Percentiles rank a stretch among this genome's conserved stretches.
These are phyloP conservation scores for Lipophrys pholis DNA, from an alignment of 2,113 vertebrate species.

Conservation along the genomic window DNA sequence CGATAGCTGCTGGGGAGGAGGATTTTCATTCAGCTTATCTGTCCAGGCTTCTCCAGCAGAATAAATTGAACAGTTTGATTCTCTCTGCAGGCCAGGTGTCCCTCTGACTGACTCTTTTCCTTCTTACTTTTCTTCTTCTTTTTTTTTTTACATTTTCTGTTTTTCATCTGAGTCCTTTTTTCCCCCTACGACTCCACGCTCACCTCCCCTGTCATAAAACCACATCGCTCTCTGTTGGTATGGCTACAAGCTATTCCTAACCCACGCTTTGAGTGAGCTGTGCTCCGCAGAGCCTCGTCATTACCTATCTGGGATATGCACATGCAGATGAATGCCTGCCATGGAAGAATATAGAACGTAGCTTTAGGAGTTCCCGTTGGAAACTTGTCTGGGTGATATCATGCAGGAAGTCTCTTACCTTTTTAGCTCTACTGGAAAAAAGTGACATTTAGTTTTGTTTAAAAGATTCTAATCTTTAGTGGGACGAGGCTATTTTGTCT, in stretches of 20 bases:
- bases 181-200: conserved; percentile 1
- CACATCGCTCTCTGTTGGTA: conserved; percentile 38
- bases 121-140: conserved; percentile 27
- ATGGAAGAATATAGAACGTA: neutral
- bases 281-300: conserved; percentile 44
- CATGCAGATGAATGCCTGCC: conserved; percentile 16
- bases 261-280: conserved; percentile 5
- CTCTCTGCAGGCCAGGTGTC: conserved; percentile 27
- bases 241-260: conserved; percentile 51
- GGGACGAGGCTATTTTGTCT: too few species aligned
- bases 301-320: conserved; percentile 52
- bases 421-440: conserved; percentile 41
- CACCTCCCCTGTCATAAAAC: conserved; percentile 46
- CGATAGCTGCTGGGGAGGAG: too few species aligned
- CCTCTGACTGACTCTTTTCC: conserved; percentile 19
- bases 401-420: conserved; percentile 31
- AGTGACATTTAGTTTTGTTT: conserved; percentile 1
- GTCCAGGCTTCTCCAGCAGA: conserved; percentile 8
- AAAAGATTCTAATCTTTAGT: too few species aligned
- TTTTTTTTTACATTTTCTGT: conserved; percentile 18
- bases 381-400: conserved; percentile 35
- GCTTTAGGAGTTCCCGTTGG: conserved; percentile 27
- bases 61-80: conserved; percentile 43
- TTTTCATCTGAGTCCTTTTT: conserved; percentile 29
- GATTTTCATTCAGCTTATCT: conserved; percentile 27